Percentiles rank a stretch among this genome's conserved stretches.
phyloP scores from a whole-genome alignment of 2,797 vertebrate genomes.

The Sebastes goodei region DNA sequence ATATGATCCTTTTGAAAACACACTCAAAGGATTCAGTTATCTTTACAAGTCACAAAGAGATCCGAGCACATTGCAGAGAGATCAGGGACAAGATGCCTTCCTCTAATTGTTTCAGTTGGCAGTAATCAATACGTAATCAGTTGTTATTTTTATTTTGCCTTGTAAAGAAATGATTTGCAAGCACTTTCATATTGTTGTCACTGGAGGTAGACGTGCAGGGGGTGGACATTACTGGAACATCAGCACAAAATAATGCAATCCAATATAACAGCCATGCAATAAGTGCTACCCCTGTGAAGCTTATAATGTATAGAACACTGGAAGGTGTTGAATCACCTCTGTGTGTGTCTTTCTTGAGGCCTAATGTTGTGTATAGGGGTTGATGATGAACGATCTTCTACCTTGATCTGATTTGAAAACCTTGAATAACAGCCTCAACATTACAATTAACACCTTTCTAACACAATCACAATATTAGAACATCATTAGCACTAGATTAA shows the following conservation, averaged over 20 bases:
- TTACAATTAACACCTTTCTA: not conserved
- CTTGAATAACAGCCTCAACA: not conserved
- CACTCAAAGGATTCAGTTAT: constrained; percentile 20
- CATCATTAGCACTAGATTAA: not conserved
- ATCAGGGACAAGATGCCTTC: constrained; percentile 1
- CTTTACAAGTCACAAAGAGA: constrained; percentile 16
- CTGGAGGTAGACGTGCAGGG: not conserved
- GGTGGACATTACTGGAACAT: not conserved
- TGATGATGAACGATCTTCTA: not conserved
- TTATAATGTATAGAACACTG: not conserved
- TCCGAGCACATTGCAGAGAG: not conserved
- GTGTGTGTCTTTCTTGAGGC: not conserved
- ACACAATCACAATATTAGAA: not conserved
- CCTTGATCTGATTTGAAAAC: not conserved
- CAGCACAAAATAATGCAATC: constrained; percentile 19
- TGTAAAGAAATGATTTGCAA: constrained; percentile 38
- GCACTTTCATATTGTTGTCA: constrained; percentile 22
- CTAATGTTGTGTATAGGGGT: not conserved
- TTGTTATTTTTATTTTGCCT: constrained; percentile 43
- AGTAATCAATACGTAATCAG: constrained; percentile 49
- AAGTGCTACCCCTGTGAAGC: not conserved
- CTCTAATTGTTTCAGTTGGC: constrained; percentile 32
- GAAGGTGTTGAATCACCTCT: not conserved
- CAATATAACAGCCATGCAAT: not conserved
- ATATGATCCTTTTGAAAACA: constrained; percentile 28